Evolutionary conservation across 2,797 vertebrate species (phyloP).

Genomic region (Peromyscus nudipes): DNA sequence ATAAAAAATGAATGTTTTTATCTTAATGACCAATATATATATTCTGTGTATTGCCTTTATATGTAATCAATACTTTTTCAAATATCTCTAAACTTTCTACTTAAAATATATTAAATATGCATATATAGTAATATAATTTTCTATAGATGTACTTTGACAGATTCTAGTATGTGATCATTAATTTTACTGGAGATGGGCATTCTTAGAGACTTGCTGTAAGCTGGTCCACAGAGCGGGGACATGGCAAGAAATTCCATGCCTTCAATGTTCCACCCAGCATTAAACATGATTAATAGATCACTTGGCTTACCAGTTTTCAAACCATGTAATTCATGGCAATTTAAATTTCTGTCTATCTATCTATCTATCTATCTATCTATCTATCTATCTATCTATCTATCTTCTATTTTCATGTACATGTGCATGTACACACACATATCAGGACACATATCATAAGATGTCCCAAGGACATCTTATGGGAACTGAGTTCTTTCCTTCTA

Average conservation of each 20-base stretch:
- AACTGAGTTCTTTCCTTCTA: background rate
- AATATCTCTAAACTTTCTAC: background rate
- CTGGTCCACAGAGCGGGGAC: background rate
- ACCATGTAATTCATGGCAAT: background rate
- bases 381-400: too few species aligned
- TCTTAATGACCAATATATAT: background rate
- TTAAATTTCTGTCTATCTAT: background rate
- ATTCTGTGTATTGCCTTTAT: background rate
- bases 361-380: too few species aligned
- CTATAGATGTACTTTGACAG: background rate
- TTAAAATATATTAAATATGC: background rate
- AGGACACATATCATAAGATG: background rate
- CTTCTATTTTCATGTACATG: background rate
- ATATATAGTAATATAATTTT: background rate
- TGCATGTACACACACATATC: background rate
- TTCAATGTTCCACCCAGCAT: background rate
- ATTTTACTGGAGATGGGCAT: slow-evolving; percentile 12
- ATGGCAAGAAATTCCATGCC: background rate
- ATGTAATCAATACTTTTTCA: background rate
- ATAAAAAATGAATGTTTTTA: background rate
- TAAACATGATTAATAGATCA: slow-evolving; percentile 10
- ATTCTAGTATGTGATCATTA: background rate
- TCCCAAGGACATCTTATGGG: background rate
- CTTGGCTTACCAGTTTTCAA: slow-evolving; percentile 25
- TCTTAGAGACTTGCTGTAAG: background rate